phyloP scores from a whole-genome alignment of 2,113 vertebrate species.

The Petrocephalus zakoni region DNA sequence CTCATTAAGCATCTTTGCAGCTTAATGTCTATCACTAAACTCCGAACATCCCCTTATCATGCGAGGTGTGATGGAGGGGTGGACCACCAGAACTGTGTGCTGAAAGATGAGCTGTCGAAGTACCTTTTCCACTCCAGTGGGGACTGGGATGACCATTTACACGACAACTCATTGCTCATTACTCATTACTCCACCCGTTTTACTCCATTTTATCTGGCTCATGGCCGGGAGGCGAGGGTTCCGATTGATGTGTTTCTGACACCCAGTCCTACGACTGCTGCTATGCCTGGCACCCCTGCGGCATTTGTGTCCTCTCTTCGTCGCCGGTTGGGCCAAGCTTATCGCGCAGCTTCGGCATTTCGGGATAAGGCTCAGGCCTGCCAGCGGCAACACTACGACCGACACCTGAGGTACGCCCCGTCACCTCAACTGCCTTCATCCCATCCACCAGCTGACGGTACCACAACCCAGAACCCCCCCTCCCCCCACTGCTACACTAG shows the following conservation, averaged over 20 bases:
- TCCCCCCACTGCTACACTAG: not conserved
- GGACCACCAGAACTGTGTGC: not conserved
- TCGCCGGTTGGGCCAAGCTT: not conserved
- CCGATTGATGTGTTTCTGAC: not conserved
- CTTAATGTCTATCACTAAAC: constrained; percentile 10
- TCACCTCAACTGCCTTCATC: not conserved
- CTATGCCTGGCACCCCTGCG: not conserved
- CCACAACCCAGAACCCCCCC: not conserved
- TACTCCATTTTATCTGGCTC: constrained; percentile 17
- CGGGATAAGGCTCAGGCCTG: not conserved
- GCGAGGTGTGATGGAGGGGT: constrained; percentile 7
- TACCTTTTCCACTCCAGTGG: constrained; percentile 13
- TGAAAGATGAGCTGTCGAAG: constrained; percentile 19
- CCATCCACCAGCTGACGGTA: not conserved
- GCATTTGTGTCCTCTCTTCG: not conserved
- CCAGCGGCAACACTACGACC: constrained; percentile 12
- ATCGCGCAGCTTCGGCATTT: not conserved
- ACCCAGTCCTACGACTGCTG: not conserved
- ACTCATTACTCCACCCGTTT: constrained; percentile 12
- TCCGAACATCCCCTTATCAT: constrained; percentile 8
- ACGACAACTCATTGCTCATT: constrained; percentile 12
- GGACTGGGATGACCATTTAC: constrained; percentile 23
- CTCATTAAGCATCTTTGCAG: not conserved
- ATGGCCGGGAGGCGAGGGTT: not conserved
- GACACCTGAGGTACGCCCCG: not conserved